phyloP scores from a whole-genome alignment of 2,113 vertebrate species.

The Seriola dumerili region DNA sequence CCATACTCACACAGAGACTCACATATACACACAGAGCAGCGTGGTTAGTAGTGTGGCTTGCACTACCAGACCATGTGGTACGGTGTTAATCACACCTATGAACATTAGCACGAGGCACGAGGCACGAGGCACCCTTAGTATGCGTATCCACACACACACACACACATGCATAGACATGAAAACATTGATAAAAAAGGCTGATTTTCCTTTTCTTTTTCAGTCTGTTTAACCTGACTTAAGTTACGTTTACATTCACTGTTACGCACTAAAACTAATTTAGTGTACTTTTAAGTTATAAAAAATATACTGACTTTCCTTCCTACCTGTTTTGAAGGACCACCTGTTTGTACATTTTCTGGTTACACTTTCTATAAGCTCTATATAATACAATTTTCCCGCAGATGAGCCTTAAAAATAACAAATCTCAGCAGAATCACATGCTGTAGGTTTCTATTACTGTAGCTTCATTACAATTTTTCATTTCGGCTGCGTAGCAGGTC shows the following conservation, averaged over 20 bases:
- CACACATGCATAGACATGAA: slow-evolving; percentile 7
- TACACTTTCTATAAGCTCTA: not conserved
- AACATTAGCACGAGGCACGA: slow-evolving; percentile 76
- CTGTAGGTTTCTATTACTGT: slow-evolving; percentile 39
- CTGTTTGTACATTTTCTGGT: not conserved
- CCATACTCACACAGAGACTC: slow-evolving; percentile 12
- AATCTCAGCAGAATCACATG: slow-evolving; percentile 38
- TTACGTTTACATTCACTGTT: no score
- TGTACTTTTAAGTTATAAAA: no score
- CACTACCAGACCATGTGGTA: slow-evolving; percentile 71
- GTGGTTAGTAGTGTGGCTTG: slow-evolving; percentile 62
- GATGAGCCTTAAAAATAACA: slow-evolving; percentile 29
- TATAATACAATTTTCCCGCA: slow-evolving; percentile 14
- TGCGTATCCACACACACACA: not conserved
- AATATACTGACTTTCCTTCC: no score
- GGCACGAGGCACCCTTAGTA: slow-evolving; percentile 49
- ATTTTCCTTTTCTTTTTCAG: not conserved
- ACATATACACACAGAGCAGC: slow-evolving; percentile 31
- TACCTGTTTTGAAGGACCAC: not conserved
- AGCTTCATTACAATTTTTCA: slow-evolving; percentile 62
- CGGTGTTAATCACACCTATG: slow-evolving; percentile 81
- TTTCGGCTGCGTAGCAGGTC: slow-evolving; percentile 57
- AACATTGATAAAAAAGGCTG: not conserved
- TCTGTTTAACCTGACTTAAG: not conserved
- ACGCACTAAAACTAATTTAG: no score